Base-by-base conservation (phyloP, 2,797 vertebrate species). In the Anisognathus igniventris region DNA sequence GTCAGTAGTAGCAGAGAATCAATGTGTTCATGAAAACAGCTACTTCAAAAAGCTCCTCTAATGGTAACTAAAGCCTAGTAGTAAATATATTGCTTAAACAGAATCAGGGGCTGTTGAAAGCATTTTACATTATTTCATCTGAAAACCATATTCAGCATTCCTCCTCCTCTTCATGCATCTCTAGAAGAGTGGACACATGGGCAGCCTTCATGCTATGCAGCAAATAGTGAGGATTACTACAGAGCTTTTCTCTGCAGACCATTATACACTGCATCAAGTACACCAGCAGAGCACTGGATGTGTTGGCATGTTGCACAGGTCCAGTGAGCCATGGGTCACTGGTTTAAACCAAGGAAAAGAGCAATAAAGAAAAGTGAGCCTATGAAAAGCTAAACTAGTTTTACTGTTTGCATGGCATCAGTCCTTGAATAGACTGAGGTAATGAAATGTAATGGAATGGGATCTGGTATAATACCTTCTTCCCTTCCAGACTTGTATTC, bases 1-100 rank as follows among this genome's bases (percentile, higher is more conserved):
- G 95, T 96, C 96, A 96, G 73, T 80, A 92, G 90, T 87, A 96
- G 95, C 88, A 91, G 82, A 84, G 90, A 94, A 97, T 97, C 93
- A 78, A 70, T 73, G 90, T 60, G 73, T 92, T 94, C 94, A 91
- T 39, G 71, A 85, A 89, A 95, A 37, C 54, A 70, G 60, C 48
- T 64, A 47, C 73, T 83, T 77, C 64, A 90, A 90, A 93, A 96
- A 93, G 23, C 23, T 87, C n/a, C 64, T 93, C 30, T 89, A 92
- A 86, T 33, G 70, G 28, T 81, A 92, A 86, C 21, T n/a, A 88
- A 94, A 79, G 10, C 37, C 64, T 72, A 84, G 60, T 28, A 90
- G 73, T 87, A 95, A 96, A 89, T 86, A 91, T 28, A 22, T 74
- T 75, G 75, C 53, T 93, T 91, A 31, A 62, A 81, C 54, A 67